A percentile compares a stretch with the other conserved stretches of the same genome.
Evolutionary conservation across 2,888 invertebrate species (phyloP).

Genomic region (Cremastinae sp.): DNA sequence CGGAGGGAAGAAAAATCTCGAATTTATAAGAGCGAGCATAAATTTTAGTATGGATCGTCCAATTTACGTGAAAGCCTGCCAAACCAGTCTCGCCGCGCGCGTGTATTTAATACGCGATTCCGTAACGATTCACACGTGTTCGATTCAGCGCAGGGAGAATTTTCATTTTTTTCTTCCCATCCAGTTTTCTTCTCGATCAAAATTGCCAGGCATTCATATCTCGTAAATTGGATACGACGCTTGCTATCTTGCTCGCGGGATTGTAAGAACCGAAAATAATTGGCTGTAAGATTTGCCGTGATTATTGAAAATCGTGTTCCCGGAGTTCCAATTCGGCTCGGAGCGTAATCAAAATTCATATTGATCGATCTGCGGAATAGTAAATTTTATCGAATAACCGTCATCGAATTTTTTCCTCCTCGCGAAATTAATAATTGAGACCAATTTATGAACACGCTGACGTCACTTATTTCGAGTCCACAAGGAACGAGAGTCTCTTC

Average conservation of each 20-base stretch:
- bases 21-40: conserved; percentile 45
- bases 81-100: conserved; percentile 48
- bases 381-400: conserved; percentile 11
- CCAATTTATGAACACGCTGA: not conserved
- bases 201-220: conserved; percentile 7
- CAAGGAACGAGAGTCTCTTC: not conserved
- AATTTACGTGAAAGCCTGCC: conserved; percentile 53
- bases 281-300: conserved; percentile 29
- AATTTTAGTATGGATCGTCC: conserved; percentile 43
- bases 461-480: too few relatives aligned
- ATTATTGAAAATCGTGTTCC: conserved; percentile 40
- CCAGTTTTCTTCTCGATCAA: too few relatives aligned
- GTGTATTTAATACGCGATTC: conserved; percentile 22
- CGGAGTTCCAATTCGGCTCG: conserved; percentile 16
- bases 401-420: not conserved
- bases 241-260: conserved; percentile 23
- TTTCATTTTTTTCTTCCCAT: too few relatives aligned
- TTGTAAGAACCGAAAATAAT: conserved; percentile 46
- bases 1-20: conserved; percentile 28
- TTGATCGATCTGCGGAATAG: conserved; percentile 15
- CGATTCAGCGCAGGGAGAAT: not conserved
- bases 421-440: conserved; percentile 4
- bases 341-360: conserved; percentile 44
- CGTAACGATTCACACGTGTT: conserved; percentile 38
- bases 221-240: conserved; percentile 49